Base-by-base conservation (phyloP, 1,140 invertebrate genomes). In the Atta texana region DNA sequence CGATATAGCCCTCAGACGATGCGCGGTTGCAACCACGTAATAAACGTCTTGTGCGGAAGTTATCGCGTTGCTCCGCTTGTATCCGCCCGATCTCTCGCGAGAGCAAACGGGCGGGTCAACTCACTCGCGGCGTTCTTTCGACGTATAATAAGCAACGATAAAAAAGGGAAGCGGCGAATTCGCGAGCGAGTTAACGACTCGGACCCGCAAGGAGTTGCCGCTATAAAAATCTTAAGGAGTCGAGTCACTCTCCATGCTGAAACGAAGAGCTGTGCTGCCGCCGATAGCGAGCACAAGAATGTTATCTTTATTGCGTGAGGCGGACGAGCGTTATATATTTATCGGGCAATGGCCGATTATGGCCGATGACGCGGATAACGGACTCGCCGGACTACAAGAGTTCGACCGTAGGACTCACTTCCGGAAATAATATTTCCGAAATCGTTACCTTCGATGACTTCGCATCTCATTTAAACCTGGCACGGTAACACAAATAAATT, bases 11-110 rank as follows among this genome's bases (percentile, higher is more conserved):
- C 78, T 89, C 72, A 77, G 64, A 87, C 87, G 88, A 84, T 57
- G 72, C 80, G 64, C 74, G 64, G 90, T 86, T 89, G 84, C 77
- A 74, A 69, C 61, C 74, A 66, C 86, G 80, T 88, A 90, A 91
- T 92, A 92, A 92, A 92, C 87, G 89, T 91, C 88, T 68, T 66
- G 84, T 71, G 76, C 84, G 85, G 89, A 91, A 91, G 90, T 92
- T 92, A 92, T 92, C 87, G 87, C 86, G 85, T 91, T 87, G 88
- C 90, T 91, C 71, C 85, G 77, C 87, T 89, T 77, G 81, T 87
- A 87, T 91, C 81, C 87, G 87, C 34, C 16, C 77, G 76, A 88
- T 90, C 87, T 85, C 80, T 68, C 84, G 72, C 61, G 34, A 53
- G 59, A 85, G 63, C 44, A 63, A 80, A 14, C 76, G 63, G 28